A percentile compares a stretch with the other conserved stretches of the same genome.
These are phyloP conservation scores for Syrmaticus mikado DNA, from an alignment of 2,113 vertebrate genomes.

Conservation along the genomic window DNA sequence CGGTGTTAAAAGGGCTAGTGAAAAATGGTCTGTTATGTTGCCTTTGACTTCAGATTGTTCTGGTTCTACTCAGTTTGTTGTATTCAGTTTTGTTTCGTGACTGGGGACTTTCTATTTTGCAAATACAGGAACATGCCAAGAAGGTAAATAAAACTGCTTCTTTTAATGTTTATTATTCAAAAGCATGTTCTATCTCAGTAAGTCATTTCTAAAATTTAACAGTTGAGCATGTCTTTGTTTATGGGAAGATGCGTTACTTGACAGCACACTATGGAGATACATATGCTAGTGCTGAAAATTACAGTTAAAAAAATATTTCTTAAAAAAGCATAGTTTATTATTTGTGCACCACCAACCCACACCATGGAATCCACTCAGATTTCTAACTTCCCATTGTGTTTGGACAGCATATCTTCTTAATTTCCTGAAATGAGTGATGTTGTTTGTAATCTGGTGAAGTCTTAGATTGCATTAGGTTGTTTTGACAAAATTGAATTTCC, in stretches of 20 bases:
- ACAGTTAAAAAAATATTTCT: neutral
- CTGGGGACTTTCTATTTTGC: neutral
- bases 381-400: neutral
- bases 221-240: neutral
- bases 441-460: neutral
- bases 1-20: neutral
- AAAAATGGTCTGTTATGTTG: neutral
- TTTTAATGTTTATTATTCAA: neutral
- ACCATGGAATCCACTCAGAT: neutral
- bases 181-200: neutral
- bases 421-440: neutral
- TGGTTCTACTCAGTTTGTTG: neutral
- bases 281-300: neutral
- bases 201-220: neutral
- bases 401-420: neutral
- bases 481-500: neutral
- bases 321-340: neutral
- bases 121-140: neutral
- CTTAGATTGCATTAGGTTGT: neutral
- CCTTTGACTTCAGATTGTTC: neutral
- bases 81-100: neutral
- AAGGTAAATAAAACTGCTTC: neutral
- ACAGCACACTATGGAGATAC: neutral
- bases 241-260: neutral
- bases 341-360: neutral